A percentile compares a stretch with the other conserved stretches of the same genome.
These are phyloP conservation scores for Drosophila punjabiensis DNA, from an alignment of 1,140 invertebrate species.

Conservation along the genomic window DNA sequence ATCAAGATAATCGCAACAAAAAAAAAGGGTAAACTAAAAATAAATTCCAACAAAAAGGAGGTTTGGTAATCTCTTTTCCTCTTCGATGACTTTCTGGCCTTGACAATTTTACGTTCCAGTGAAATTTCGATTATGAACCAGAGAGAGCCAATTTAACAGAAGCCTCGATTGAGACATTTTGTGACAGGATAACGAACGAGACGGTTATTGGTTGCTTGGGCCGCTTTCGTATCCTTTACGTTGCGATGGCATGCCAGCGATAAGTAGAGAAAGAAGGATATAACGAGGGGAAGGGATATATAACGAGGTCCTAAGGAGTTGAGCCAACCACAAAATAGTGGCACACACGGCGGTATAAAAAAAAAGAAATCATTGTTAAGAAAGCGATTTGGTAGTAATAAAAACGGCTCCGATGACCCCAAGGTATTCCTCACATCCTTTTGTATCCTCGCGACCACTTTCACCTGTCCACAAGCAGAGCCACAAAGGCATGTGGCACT, in stretches of 20 bases:
- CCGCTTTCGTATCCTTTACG: conserved; percentile 52
- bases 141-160: conserved; percentile 72
- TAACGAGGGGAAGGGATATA: conserved; percentile 47
- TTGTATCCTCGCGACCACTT: conserved; percentile 66
- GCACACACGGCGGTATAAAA: conserved; percentile 61
- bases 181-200: conserved; percentile 65
- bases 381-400: conserved; percentile 80
- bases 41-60: conserved; percentile 56
- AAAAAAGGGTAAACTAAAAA: conserved; percentile 35
- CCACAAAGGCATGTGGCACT: conserved; percentile 16
- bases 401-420: conserved; percentile 63
- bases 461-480: conserved; percentile 65
- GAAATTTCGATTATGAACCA: conserved; percentile 75
- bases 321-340: conserved; percentile 72
- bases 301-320: conserved; percentile 59
- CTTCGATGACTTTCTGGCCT: conserved; percentile 20
- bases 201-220: conserved; percentile 64
- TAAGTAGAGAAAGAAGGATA: conserved; percentile 53
- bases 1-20: conserved; percentile 28
- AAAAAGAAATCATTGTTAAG: conserved; percentile 81
- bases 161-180: conserved; percentile 79
- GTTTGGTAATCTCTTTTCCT: conserved; percentile 38
- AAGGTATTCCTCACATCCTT: conserved; percentile 55
- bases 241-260: conserved; percentile 63
- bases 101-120: conserved; percentile 77